A percentile compares a stretch with the other conserved stretches of the same genome.
Evolutionary conservation across 2,113 vertebrate genomes (phyloP).

Genomic region (Heteronetta atricapilla): DNA sequence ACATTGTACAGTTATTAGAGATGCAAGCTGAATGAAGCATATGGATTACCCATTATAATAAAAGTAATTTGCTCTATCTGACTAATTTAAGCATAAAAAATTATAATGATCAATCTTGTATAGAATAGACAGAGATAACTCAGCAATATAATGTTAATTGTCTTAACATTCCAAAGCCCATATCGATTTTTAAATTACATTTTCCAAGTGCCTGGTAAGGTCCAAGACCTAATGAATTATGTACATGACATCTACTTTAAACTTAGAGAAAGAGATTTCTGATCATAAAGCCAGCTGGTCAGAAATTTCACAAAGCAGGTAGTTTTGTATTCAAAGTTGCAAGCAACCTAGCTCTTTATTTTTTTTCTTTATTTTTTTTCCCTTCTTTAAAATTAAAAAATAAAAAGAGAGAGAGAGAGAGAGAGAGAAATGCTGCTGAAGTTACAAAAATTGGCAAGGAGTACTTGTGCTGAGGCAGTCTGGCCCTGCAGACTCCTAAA

Average conservation of each 20-base stretch:
- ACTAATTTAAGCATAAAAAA: constrained; percentile 63
- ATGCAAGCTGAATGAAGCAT: background rate
- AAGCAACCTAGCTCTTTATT: background rate
- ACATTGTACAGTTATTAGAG: background rate
- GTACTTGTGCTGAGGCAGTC: background rate
- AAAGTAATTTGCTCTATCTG: constrained; percentile 50
- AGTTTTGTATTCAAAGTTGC: background rate
- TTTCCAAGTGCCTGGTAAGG: background rate
- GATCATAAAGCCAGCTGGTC: background rate
- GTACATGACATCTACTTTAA: background rate
- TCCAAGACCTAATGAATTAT: background rate
- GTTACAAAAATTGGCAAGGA: background rate
- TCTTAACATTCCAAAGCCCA: constrained; percentile 27
- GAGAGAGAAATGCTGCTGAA: background rate
- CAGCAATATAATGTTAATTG: constrained; percentile 40
- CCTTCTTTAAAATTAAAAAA: background rate
- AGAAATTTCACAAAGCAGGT: background rate
- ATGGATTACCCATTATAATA: background rate
- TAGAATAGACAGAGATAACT: constrained; percentile 48
- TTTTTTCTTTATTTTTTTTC: background rate
- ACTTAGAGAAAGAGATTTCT: background rate
- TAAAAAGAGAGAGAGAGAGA: background rate
- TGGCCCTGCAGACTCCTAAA: background rate
- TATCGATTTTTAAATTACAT: constrained; percentile 57
- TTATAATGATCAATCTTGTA: constrained; percentile 55